Evolutionary conservation across 2,113 vertebrate genomes (phyloP).

Genomic region (Podocnemis expansa): DNA sequence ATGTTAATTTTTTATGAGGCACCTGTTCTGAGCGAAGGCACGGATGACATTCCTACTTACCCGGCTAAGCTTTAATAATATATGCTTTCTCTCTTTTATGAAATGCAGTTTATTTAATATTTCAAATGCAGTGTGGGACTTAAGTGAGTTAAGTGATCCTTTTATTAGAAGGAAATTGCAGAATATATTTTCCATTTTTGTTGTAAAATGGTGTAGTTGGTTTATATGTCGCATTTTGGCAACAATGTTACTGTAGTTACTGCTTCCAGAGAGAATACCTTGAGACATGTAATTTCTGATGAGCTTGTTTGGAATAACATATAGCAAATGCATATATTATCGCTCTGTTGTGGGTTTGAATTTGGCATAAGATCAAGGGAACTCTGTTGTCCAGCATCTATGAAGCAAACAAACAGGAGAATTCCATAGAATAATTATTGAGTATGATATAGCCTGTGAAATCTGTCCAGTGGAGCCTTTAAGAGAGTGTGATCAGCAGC

Average conservation of each 20-base stretch:
- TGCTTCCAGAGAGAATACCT: not conserved
- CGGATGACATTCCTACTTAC: constrained; percentile 58
- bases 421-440: not conserved
- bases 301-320: not conserved
- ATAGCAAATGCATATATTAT: not conserved
- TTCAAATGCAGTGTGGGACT: constrained; percentile 35
- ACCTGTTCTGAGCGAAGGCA: constrained; percentile 57
- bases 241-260: not conserved
- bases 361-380: not conserved
- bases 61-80: constrained; percentile 68
- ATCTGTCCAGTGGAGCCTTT: not conserved
- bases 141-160: constrained; percentile 12
- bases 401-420: not conserved
- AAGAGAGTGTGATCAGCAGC: not conserved
- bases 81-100: constrained; percentile 38
- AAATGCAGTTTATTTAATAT: constrained; percentile 50
- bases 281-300: not conserved
- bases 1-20: constrained; percentile 69
- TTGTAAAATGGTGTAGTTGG: constrained; percentile 11
- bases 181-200: not conserved
- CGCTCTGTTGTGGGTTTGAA: not conserved
- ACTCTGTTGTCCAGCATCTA: not conserved
- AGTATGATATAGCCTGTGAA: not conserved
- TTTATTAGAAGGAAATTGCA: constrained; percentile 46
- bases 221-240: constrained; percentile 1